Evolutionary conservation across 2,888 invertebrate species (phyloP), one percentile per base, ranked within the genome.

Genomic region (Oithona nana): DNA sequence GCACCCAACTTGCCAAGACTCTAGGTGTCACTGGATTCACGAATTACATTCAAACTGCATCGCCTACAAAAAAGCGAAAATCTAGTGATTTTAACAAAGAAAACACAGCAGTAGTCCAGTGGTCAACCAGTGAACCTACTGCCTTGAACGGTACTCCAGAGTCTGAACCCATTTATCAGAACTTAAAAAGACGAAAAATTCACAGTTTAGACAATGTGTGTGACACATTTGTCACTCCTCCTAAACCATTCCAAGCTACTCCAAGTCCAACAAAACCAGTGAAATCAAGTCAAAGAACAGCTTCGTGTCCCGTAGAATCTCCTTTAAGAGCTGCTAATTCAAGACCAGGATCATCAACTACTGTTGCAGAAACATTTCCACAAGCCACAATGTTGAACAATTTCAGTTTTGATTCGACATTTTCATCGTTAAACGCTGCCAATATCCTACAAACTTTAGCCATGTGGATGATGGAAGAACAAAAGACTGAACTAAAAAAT

Each of bases 231-330:
- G 28, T 28, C 57, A 57, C 57, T 13, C 57, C 57, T 28, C 28
- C 57, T 13, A n/a, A 28, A 11, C 28, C 28, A 26, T 57, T 57
- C 20, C 26, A 24, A 3, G n/a, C 24, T 28, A 29, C 24, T 20
- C n/a, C n/a, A n/a, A 57, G 24, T 28, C 57, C 26, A 57, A 26
- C 24, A 28, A 28, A 28, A 16, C 39, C 39, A 39, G 6, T 39
- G 39, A 26, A 28, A n/a, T 13, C 16, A 57, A 26, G 3, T 28
- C 11, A 22, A n/a, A 59, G 50, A 49, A 48, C 49, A 16, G 26
- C 28, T 1, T 59, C 59, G 11, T 59, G 59, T 59, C 59, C 59
- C n/a, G 59, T 59, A 13, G 59, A 59, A 50, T 28, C 59, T 28
- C n/a, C 49, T 1, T 13, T 13, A 22, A 22, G 30, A 16, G n/a